A percentile compares a stretch with the other conserved stretches of the same genome.
These are phyloP conservation scores for Cygnus atratus DNA, from an alignment of 2,113 vertebrate genomes.

Conservation along the genomic window DNA sequence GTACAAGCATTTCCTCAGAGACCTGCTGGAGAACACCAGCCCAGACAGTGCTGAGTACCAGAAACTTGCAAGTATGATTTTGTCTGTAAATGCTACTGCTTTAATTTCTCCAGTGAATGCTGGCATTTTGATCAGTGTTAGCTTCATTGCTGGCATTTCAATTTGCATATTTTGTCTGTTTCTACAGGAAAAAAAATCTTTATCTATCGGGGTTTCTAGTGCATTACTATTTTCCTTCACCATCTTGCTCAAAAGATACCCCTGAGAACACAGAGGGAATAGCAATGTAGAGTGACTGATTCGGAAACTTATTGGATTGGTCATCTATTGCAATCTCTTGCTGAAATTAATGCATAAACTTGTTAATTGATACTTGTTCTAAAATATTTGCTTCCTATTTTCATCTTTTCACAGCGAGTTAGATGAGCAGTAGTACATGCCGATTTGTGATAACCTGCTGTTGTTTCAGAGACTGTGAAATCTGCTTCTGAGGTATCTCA, in stretches of 20 bases:
- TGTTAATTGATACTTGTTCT: not conserved
- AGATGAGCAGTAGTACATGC: accelerated
- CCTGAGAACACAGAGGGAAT: not conserved
- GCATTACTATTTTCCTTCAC: not conserved
- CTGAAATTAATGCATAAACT: not conserved
- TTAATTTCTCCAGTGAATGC: not conserved
- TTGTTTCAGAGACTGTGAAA: conserved; percentile 79
- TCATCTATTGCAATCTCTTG: not conserved
- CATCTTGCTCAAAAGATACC: not conserved
- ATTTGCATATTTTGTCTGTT: not conserved
- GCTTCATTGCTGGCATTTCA: not conserved
- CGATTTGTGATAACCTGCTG: not conserved
- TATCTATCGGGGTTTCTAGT: not conserved
- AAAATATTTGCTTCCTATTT: not conserved
- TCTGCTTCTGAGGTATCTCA: conserved; percentile 79
- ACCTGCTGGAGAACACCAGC: conserved; percentile 86
- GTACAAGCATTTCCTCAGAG: conserved; percentile 85
- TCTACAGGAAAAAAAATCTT: not conserved
- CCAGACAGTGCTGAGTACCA: conserved; percentile 80
- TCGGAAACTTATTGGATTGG: not conserved
- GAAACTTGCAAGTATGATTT: conserved; percentile 84
- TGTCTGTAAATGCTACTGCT: not conserved
- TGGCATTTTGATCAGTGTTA: not conserved
- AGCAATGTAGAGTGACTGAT: not conserved
- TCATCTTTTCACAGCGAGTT: not conserved